phyloP scores from a whole-genome alignment of 2,797 vertebrate species.

The Bradypus variegatus region DNA sequence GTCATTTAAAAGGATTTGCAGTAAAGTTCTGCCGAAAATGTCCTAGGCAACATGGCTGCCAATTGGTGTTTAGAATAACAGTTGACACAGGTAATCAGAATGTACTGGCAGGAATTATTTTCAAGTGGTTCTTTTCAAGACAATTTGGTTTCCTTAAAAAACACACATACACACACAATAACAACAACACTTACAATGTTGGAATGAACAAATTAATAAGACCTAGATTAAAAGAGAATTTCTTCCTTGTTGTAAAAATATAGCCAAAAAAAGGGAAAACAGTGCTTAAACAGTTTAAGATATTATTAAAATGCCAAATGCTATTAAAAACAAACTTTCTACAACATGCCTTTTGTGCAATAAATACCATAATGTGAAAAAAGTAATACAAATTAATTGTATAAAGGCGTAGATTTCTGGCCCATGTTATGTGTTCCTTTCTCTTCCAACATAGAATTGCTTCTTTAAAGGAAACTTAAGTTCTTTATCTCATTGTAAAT shows the following conservation, averaged over 20 bases:
- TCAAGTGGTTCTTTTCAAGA: conserved; percentile 66
- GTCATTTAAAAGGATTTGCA: conserved; percentile 63
- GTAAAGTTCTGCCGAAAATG: not conserved
- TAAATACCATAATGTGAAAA: conserved; percentile 1
- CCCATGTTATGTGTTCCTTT: not conserved
- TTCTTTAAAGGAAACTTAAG: not conserved
- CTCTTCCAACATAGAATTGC: accelerated
- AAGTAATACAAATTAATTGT: not conserved
- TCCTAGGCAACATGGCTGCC: conserved; percentile 25
- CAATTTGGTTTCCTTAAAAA: conserved; percentile 66
- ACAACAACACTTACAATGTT: conserved; percentile 37
- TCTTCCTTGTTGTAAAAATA: conserved; percentile 46
- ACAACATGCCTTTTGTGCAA: not conserved
- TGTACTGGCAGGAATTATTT: conserved; percentile 59
- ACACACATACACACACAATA: not conserved
- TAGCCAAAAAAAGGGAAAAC: conserved; percentile 25
- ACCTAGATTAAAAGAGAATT: conserved; percentile 57
- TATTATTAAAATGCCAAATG: conserved; percentile 12
- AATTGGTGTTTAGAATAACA: conserved; percentile 66
- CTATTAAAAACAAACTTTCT: not conserved
- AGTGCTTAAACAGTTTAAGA: not conserved
- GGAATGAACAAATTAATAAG: conserved; percentile 55
- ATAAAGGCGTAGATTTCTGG: accelerated
- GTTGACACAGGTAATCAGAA: conserved; percentile 62
- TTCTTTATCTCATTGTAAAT: not conserved